These are phyloP conservation scores for Agonopterix heracliana DNA, from an alignment of 2,888 invertebrate species.

Conservation along the genomic window DNA sequence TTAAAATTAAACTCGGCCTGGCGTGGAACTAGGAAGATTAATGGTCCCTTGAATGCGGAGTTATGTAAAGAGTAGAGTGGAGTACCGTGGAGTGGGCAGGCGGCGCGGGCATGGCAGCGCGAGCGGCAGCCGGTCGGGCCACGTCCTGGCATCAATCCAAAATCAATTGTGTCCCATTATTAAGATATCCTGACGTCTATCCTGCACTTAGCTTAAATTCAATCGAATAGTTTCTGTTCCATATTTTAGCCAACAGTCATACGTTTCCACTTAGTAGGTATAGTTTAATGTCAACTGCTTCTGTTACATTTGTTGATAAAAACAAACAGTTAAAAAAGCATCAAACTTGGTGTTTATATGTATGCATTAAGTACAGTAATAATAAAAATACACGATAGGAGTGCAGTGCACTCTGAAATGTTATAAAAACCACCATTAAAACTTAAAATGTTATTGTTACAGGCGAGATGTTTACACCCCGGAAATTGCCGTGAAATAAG, in stretches of 20 bases:
- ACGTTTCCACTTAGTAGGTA: too few species aligned
- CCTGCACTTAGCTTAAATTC: constrained; percentile 1
- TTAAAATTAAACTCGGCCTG: constrained; percentile 72
- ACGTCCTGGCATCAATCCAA: constrained; percentile 70
- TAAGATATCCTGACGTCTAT: constrained; percentile 34
- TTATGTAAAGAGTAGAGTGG: constrained; percentile 72
- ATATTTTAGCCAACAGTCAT: too few species aligned
- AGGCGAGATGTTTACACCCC: constrained; percentile 11
- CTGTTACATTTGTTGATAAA: too few species aligned
- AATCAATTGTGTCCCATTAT: constrained; percentile 68
- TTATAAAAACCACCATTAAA: neutral
- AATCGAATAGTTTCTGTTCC: too few species aligned
- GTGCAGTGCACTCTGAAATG: too few species aligned
- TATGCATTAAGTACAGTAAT: too few species aligned
- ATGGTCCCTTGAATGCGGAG: constrained; percentile 72
- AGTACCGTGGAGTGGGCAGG: constrained; percentile 31
- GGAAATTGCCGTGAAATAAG: constrained; percentile 15
- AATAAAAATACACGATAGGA: too few species aligned
- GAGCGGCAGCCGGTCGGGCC: constrained; percentile 36
- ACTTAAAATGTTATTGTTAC: constrained; percentile 10
- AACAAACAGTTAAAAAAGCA: too few species aligned
- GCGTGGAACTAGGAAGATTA: constrained; percentile 73
- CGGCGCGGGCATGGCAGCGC: too few species aligned
- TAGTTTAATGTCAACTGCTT: too few species aligned
- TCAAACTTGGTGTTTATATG: too few species aligned